Evolutionary conservation across 2,888 invertebrate species (phyloP).

Genomic region (Cephus spinipes): DNA sequence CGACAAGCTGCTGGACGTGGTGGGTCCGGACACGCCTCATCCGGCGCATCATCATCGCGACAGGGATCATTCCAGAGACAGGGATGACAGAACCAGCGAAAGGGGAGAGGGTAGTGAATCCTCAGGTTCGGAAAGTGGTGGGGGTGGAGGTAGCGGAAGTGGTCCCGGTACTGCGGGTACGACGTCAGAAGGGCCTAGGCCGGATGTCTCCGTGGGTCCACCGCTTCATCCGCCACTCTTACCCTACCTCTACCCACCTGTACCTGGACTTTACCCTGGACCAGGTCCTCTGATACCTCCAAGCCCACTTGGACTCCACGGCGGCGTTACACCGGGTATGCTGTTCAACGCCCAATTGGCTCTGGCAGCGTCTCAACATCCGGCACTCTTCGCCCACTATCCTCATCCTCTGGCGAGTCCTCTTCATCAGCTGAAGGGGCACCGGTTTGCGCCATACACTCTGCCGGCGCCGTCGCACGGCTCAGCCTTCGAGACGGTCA

Average conservation of each 20-base stretch:
- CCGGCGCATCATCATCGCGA: conserved; percentile 68
- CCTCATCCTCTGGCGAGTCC: conserved; percentile 78
- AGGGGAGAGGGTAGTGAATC: conserved; percentile 63
- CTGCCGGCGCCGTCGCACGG: conserved; percentile 80
- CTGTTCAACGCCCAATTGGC: conserved; percentile 91
- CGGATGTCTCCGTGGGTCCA: conserved; percentile 94
- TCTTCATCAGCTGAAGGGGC: conserved; percentile 77
- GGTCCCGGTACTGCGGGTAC: conserved; percentile 61
- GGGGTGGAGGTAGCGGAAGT: conserved; percentile 63
- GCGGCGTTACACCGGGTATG: conserved; percentile 83
- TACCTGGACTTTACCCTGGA: conserved; percentile 83
- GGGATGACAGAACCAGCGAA: conserved; percentile 62
- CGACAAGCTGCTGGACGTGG: conserved; percentile 87
- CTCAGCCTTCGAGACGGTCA: conserved; percentile 91
- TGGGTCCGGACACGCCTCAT: conserved; percentile 87
- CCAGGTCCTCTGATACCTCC: conserved; percentile 78
- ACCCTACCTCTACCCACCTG: conserved; percentile 91
- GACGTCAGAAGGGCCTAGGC: conserved; percentile 77
- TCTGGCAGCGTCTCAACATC: conserved; percentile 85
- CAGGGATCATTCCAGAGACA: conserved; percentile 60
- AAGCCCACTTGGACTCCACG: conserved; percentile 74
- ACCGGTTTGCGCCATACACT: conserved; percentile 91
- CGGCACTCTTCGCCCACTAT: conserved; percentile 78
- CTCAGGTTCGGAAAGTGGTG: conserved; percentile 70
- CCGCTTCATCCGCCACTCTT: conserved; percentile 91